phyloP scores from a whole-genome alignment of 2,888 invertebrate species.

The Unio delphinus region DNA sequence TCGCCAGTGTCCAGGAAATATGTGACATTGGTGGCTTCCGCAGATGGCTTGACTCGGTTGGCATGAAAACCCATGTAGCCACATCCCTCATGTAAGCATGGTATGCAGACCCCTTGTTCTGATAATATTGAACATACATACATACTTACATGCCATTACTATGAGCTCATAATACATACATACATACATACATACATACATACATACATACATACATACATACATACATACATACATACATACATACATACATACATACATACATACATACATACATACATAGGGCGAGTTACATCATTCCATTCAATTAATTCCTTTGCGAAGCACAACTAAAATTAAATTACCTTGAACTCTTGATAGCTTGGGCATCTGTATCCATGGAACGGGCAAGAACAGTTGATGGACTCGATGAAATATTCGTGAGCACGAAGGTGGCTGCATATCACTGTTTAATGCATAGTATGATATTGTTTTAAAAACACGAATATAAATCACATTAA shows the following conservation, averaged over 20 bases:
- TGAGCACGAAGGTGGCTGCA: slow-evolving; percentile 91
- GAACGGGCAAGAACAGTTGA: slow-evolving; percentile 84
- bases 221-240: too few species aligned
- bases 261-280: too few species aligned
- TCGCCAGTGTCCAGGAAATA: slow-evolving; percentile 51
- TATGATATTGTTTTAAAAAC: too few species aligned
- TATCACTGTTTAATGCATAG: slow-evolving; percentile 74
- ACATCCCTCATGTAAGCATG: slow-evolving; percentile 57
- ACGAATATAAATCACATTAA: too few species aligned
- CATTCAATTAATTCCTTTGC: too few species aligned
- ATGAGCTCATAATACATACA: too few species aligned
- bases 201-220: too few species aligned
- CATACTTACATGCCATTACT: too few species aligned
- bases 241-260: too few species aligned
- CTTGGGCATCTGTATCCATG: slow-evolving; percentile 84
- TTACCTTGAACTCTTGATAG: slow-evolving; percentile 82
- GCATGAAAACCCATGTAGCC: slow-evolving; percentile 70
- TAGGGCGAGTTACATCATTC: too few species aligned
- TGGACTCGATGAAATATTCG: slow-evolving; percentile 87
- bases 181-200: too few species aligned
- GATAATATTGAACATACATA: not conserved
- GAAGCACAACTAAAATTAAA: too few species aligned
- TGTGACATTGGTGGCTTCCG: slow-evolving; percentile 33
- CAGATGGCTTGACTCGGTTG: slow-evolving; percentile 46
- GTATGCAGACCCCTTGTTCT: slow-evolving; percentile 78